These are phyloP conservation scores for Odiellus spinosus DNA, from an alignment of 2,888 invertebrate species.

Conservation along the genomic window DNA sequence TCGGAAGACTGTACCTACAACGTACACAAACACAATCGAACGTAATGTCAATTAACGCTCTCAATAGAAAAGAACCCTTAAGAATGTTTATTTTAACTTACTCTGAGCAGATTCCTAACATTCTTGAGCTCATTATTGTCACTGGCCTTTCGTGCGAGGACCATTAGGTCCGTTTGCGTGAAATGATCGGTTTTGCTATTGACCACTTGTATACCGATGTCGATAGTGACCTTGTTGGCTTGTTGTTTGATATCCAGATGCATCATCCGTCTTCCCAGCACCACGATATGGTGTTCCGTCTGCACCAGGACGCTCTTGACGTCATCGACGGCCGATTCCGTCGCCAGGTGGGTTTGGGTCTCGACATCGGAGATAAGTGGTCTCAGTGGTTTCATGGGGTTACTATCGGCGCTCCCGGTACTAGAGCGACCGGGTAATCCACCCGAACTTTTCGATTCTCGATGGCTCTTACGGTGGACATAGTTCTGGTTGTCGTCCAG, in stretches of 20 bases:
- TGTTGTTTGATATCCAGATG: slow-evolving; percentile 1
- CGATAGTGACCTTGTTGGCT: slow-evolving; percentile 13
- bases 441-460: no score
- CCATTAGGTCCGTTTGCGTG: slow-evolving; percentile 1
- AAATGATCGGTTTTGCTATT: neutral
- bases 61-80: no score
- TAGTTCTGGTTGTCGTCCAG: neutral
- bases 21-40: no score
- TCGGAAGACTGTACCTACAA: no score
- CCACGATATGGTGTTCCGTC: neutral
- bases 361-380: slow-evolving; percentile 9
- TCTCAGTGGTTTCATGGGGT: no score
- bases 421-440: slow-evolving; percentile 1
- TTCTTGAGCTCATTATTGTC: no score
- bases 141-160: no score
- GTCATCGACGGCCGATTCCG: neutral
- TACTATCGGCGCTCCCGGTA: slow-evolving; percentile 2
- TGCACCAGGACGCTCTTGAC: neutral
- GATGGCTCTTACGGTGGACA: no score
- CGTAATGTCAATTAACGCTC: no score
- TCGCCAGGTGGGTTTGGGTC: slow-evolving; percentile 12
- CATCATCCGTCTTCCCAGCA: no score
- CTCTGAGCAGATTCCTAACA: no score
- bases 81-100: no score
- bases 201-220: slow-evolving; percentile 17